phyloP scores from a whole-genome alignment of 2,797 vertebrate genomes.

The Argyrosomus regius region DNA sequence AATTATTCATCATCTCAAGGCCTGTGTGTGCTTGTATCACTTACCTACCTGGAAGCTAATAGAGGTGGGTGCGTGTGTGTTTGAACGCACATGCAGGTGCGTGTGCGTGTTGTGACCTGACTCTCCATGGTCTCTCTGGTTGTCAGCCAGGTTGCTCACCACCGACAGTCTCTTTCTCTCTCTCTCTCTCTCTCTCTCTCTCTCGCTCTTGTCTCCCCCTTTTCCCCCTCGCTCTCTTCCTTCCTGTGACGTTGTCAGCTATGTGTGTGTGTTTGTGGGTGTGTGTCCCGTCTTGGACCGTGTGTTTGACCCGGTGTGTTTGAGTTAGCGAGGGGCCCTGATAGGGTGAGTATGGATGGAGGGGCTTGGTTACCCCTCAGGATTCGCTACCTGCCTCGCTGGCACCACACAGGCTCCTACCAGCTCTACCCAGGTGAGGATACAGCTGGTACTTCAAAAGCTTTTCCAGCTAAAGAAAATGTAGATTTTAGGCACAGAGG shows the following conservation, averaged over 20 bases:
- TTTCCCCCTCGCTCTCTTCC: conserved; percentile 3
- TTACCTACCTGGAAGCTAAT: conserved; percentile 77
- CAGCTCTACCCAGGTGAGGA: conserved; percentile 96
- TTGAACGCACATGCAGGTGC: conserved; percentile 10
- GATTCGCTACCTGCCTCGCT: conserved; percentile 92
- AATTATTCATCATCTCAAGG: conserved; percentile 91
- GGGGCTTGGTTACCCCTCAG: conserved; percentile 92
- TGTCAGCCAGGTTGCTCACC: conserved; percentile 50
- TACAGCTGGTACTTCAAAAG: conserved; percentile 1
- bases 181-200: conserved; percentile 9
- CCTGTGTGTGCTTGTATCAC: conserved; percentile 80
- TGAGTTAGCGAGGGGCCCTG: conserved; percentile 55
- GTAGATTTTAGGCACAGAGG: background rate
- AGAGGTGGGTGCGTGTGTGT: conserved; percentile 38
- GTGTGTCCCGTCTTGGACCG: conserved; percentile 7
- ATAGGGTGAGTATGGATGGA: conserved; percentile 91
- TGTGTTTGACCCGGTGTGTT: conserved; percentile 27
- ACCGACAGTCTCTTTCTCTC: conserved; percentile 17
- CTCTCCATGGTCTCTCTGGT: conserved; percentile 59
- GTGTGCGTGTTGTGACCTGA: conserved; percentile 56
- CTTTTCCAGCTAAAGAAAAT: background rate
- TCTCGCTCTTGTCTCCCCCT: conserved; percentile 11
- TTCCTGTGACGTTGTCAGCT: conserved; percentile 13
- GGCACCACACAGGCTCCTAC: conserved; percentile 96
- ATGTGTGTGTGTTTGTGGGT: conserved; percentile 21